Evolutionary conservation across 2,113 vertebrate genomes (phyloP), one percentile per base, ranked within the genome.

Genomic region (Lota lota): DNA sequence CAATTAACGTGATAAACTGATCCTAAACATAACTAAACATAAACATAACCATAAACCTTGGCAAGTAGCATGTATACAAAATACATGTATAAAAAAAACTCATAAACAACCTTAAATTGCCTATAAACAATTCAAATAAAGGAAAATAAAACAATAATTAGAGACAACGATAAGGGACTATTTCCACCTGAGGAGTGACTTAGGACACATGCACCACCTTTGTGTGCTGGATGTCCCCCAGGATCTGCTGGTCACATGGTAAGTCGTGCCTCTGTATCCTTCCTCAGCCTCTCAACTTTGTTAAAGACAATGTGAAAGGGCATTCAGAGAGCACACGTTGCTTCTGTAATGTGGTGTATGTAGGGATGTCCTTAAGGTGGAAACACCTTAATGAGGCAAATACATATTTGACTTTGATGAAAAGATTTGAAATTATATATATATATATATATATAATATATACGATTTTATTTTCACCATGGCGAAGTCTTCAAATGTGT

Each of bases 211-310:
- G 65, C 72, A 81, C 54, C 54, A 74, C 5, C 64, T 78, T 59
- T 70, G 64, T 72, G 65, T 66, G 59, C 72, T 64, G 75, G 80
- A 87, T 66, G 81, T 83, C 36, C 50, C 40, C 77, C 69, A 59
- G 24, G 73, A 77, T 79, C 84, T 73, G 57, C 84, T 69, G 78
- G 80, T 76, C 77, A 77, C 54, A 76, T 74, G 88, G 88, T 90
- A 89, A 90, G 85, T 88, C 60, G 21, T 66, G 22, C n/a, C 61
- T 28, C 71, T 74, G 14, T 62, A 6, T 51, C 47, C 75, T 62
- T 60, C 60, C 8, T 74, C 53, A 24, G 59, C 36, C 19, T 63
- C 40, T 47, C 10, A 47, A 12, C 40, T 47, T 47, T 14, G 12
- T 47, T 47, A 47, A 47, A 47, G 40, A 47, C 40, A 47, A 47